Evolutionary conservation across 2,113 vertebrate genomes (phyloP).

Genomic region (Lagopus leucura): DNA sequence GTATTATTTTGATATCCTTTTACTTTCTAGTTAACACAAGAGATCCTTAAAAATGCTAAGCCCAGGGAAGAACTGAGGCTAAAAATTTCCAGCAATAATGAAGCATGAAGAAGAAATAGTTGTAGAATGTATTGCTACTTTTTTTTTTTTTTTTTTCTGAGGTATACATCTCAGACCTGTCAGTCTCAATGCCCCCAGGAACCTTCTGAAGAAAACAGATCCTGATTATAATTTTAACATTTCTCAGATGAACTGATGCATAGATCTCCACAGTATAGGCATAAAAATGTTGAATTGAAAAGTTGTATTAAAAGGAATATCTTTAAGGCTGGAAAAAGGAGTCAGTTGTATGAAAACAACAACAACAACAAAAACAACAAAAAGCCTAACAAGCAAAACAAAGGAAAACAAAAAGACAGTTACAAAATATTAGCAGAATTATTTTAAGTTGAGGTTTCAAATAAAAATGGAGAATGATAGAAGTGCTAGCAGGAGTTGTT

Average conservation of each 20-base stretch:
- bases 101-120: neutral
- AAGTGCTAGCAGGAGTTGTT: neutral
- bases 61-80: neutral
- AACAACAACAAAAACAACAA: too few species aligned
- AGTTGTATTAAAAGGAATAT: neutral
- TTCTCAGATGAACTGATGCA: neutral
- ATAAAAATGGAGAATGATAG: neutral
- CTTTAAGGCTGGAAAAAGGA: too few species aligned
- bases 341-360: too few species aligned
- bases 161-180: neutral
- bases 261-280: neutral
- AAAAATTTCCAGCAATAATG: neutral
- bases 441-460: neutral
- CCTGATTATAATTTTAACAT: constrained; percentile 43
- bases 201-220: constrained; percentile 21
- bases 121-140: neutral
- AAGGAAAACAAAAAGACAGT: neutral
- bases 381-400: too few species aligned
- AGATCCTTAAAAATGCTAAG: neutral
- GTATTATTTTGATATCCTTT: neutral
- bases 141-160: constrained; percentile 23
- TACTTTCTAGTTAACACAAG: neutral
- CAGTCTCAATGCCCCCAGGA: constrained; percentile 16
- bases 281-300: neutral
- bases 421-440: neutral